Conservation (phyloP, 2,888 invertebrate genomes). For the Sarcophaga variegata region DNA sequence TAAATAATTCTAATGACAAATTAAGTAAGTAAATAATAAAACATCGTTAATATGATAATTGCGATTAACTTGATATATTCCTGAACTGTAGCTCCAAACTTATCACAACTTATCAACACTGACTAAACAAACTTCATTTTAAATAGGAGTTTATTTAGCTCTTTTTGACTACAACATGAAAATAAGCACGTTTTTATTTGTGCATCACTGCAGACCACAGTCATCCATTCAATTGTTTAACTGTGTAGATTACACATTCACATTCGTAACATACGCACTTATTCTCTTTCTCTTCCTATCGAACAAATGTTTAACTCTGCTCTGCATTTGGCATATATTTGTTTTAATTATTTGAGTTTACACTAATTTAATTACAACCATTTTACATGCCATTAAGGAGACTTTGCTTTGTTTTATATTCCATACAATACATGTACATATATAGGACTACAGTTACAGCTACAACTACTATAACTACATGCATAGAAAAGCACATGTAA, state of each 20-base stretch:
- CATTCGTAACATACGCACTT: background rate
- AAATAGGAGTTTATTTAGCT: too few species aligned
- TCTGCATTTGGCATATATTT: slow-evolving; percentile 62
- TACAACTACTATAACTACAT: background rate
- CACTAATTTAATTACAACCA: slow-evolving; percentile 67
- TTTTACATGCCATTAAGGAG: slow-evolving; percentile 58
- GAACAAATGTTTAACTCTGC: background rate
- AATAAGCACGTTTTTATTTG: background rate
- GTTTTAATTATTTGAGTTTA: slow-evolving; percentile 66
- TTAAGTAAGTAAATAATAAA: too few species aligned
- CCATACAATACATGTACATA: background rate
- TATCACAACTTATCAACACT: too few species aligned
- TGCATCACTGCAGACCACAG: background rate
- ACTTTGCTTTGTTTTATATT: slow-evolving; percentile 38
- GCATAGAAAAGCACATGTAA: background rate
- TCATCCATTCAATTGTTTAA: background rate
- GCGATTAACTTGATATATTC: too few species aligned
- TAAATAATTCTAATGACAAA: too few species aligned
- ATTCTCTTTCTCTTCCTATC: background rate
- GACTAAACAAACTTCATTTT: too few species aligned
- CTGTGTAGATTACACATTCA: background rate
- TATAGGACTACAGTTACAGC: background rate
- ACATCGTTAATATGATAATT: too few species aligned
- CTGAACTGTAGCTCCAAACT: too few species aligned
- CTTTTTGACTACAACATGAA: too few species aligned